Evolutionary conservation across 2,888 invertebrate genomes (phyloP).

Genomic region (Megalurothrips usitatus): DNA sequence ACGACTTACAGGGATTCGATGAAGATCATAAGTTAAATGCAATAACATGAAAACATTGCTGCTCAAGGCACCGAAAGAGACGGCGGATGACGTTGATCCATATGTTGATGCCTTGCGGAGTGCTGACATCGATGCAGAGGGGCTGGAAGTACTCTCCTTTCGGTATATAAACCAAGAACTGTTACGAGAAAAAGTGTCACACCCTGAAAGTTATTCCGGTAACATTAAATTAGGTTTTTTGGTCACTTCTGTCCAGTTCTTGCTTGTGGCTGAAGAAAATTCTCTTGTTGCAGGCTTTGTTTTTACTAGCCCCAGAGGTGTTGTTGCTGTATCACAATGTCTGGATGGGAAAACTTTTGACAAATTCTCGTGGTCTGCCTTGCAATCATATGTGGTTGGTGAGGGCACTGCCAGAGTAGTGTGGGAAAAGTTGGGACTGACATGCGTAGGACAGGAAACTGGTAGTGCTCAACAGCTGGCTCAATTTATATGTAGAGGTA

Average conservation of each 20-base stretch:
- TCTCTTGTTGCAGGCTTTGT: background rate
- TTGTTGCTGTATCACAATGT: background rate
- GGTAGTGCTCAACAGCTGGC: background rate
- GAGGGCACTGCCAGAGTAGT: background rate
- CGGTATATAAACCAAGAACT: background rate
- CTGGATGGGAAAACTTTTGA: background rate
- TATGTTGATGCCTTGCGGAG: background rate
- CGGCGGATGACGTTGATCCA: background rate
- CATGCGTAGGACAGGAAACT: background rate
- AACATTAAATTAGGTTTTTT: background rate
- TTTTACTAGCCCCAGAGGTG: background rate
- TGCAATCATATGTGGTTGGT: background rate
- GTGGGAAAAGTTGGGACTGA: background rate
- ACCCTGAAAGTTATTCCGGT: background rate
- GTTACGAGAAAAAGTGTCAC: background rate
- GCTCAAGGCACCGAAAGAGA: conserved; percentile 4
- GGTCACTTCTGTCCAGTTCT: background rate
- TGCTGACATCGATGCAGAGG: background rate
- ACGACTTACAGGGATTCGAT: too few species aligned
- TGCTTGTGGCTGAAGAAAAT: background rate
- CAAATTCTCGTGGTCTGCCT: background rate
- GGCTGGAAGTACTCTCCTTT: background rate
- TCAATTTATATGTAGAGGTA: background rate
- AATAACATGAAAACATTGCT: background rate
- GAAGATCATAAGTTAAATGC: too few species aligned